Base-by-base conservation (phyloP, 2,113 vertebrate genomes). In the Rhinoptilus africanus region DNA sequence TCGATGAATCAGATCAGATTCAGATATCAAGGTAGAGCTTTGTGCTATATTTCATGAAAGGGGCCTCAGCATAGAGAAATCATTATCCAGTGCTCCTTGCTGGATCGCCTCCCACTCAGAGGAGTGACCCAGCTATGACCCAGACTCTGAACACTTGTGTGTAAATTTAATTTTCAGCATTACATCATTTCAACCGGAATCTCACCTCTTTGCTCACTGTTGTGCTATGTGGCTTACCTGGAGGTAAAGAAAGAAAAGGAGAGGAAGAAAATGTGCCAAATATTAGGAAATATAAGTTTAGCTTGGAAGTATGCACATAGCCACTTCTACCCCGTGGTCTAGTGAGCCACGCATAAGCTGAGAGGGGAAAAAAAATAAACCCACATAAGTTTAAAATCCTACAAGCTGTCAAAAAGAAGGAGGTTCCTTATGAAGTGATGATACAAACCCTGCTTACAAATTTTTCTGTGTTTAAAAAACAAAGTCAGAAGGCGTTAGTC, bases 131-230 rank as follows among this genome's bases (percentile, higher is more conserved):
- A 76, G 94, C 92, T 93, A 4, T 94, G 96, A 97, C 97, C 95
- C 94, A 91, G 91, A 27, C 68, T 94, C 56, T 3, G 76, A 96
- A 94, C 69, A 81, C 86, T 97, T 93, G 76, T 93, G 94, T 87
- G 66, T 95, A 95, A 93, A 92, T 93, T 96, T 94, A 95, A 95
- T 95, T 94, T 95, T 95, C 91, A 96, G 80, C 88, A 89, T 93
- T 96, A 95, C 96, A 82, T 96, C 91, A 93, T 93, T 97, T 95
- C 88, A 94, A 75, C 64, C 5, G 57, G 53, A 93, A 72, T 87
- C 69, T 93, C 82, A 92, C 95, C 60, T 93, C 83, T 94, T 90
- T 84, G 79, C 95, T 96, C 92, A 91, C 76, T 89, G 60, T 62
- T 91, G 80, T 91, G 91, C 89, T 95, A 68, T 87, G 95, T 85